Base-by-base conservation (phyloP, 2,113 vertebrate genomes). In the Nyctereutes procyonoides region DNA sequence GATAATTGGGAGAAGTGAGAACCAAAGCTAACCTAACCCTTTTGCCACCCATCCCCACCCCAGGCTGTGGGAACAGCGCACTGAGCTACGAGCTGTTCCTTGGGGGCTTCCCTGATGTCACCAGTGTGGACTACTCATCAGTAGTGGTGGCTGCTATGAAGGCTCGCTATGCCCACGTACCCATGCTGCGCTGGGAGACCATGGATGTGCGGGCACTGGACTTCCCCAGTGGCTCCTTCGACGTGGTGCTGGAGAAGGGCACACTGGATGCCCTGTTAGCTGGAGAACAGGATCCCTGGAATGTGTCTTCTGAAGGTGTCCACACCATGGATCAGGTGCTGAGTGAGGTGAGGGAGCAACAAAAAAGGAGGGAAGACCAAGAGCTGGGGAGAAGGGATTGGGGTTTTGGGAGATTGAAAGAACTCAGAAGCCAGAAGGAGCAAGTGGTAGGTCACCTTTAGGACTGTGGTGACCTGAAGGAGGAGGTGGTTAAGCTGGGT, bases 51-150 rank as follows among this genome's bases (percentile, higher is more conserved):
- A 60, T 32, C 30, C 48, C 93, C 55, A 3, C 67, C 38, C 5
- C 98, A 99, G 99, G 99, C 96, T 99, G 99, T n/a, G 99, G 99
- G 38, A 99, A 99, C 98, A 99, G 99, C 5, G 98, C 99, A 55
- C 97, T 99, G 98, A 99, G 99, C 82, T 97, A 98, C 0, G 99
- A 99, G 93, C 99, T 99, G 95, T 98, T 99, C 96, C 94, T 87
- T 5, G 98, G 99, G 5, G 99, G 99, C 62, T 99, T 99, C 98
- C 98, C 73, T 30, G 97, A 99, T 38, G 99, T 99, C 98, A 99
- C 99, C 97, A 99, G 99, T 97, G 99, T 99, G 60, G 99, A 99
- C 98, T 99, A 99, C 98, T 99, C 99, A 0, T 98, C 99, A 0
- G 99, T 99, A 69, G 99, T 99, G 98, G 99, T 99, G 95, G 96